Evolutionary conservation across 2,888 invertebrate genomes (phyloP).

Genomic region (Boloria selene): DNA sequence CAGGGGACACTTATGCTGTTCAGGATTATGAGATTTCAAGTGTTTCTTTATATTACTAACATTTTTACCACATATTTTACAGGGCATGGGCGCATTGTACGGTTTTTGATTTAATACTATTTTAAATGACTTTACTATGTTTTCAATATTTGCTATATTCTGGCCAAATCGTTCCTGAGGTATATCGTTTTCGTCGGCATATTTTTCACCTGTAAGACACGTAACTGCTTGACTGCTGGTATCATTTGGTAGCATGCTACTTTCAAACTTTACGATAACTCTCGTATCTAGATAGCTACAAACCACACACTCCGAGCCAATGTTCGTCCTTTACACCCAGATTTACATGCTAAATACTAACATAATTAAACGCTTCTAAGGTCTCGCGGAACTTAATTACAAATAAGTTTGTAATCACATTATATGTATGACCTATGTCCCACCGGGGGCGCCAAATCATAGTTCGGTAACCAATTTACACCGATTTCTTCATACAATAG

Average conservation of each 20-base stretch:
- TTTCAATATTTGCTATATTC: constrained; percentile 66
- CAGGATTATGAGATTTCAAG: constrained; percentile 84
- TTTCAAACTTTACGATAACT: constrained; percentile 31
- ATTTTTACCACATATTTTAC: constrained; percentile 84
- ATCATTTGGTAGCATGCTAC: constrained; percentile 42
- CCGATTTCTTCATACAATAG: constrained; percentile 73
- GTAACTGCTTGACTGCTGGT: constrained; percentile 59
- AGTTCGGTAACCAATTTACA: constrained; percentile 60
- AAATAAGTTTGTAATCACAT: constrained; percentile 30
- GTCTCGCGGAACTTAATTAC: constrained; percentile 17
- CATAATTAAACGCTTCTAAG: constrained; percentile 28
- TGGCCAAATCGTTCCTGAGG: constrained; percentile 66
- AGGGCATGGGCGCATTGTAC: constrained; percentile 75
- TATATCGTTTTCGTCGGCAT: constrained; percentile 75
- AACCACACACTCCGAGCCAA: constrained; percentile 41
- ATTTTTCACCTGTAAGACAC: constrained; percentile 76
- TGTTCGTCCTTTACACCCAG: constrained; percentile 41
- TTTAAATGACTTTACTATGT: constrained; percentile 67
- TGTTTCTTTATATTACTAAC: constrained; percentile 87
- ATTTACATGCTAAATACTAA: constrained; percentile 53
- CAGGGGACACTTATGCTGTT: constrained; percentile 84
- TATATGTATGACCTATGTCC: constrained; percentile 65
- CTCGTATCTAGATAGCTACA: constrained; percentile 28
- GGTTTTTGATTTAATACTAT: constrained; percentile 60
- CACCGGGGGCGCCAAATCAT: constrained; percentile 79